These are phyloP conservation scores for Leptinotarsa tumamoca DNA, from an alignment of 2,888 invertebrate genomes.

Conservation along the genomic window DNA sequence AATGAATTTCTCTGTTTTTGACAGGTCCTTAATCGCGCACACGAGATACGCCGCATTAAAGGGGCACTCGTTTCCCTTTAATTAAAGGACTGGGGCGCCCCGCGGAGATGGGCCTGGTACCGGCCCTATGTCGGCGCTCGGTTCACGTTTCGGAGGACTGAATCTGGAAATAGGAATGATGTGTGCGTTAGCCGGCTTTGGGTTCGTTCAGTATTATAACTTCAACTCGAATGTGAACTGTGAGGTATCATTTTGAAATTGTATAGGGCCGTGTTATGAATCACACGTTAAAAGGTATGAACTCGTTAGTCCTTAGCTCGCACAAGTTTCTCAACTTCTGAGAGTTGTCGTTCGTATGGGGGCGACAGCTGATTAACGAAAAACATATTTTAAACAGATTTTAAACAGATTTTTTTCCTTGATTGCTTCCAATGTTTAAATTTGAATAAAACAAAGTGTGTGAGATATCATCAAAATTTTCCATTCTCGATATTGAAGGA, in stretches of 20 bases:
- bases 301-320: too few species aligned
- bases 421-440: too few species aligned
- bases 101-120: slow-evolving; percentile 12
- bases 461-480: too few species aligned
- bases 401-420: too few species aligned
- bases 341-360: too few species aligned
- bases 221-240: background rate
- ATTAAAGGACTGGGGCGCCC: slow-evolving; percentile 58
- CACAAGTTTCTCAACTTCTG: too few species aligned
- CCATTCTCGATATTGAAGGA: too few species aligned
- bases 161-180: background rate
- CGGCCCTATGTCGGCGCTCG: slow-evolving; percentile 12
- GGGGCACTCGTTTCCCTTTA: slow-evolving; percentile 65
- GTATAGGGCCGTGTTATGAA: too few species aligned
- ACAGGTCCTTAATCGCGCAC: slow-evolving; percentile 68
- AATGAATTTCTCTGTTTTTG: slow-evolving; percentile 69
- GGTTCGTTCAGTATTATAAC: background rate
- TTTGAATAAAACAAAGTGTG: too few species aligned
- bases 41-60: slow-evolving; percentile 64
- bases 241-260: background rate
- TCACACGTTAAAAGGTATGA: too few species aligned
- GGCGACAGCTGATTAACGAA: too few species aligned
- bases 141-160: slow-evolving; percentile 21
- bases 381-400: too few species aligned
- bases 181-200: background rate